Evolutionary conservation across 2,888 invertebrate genomes (phyloP).

Genomic region (Perizoma affinitatum): DNA sequence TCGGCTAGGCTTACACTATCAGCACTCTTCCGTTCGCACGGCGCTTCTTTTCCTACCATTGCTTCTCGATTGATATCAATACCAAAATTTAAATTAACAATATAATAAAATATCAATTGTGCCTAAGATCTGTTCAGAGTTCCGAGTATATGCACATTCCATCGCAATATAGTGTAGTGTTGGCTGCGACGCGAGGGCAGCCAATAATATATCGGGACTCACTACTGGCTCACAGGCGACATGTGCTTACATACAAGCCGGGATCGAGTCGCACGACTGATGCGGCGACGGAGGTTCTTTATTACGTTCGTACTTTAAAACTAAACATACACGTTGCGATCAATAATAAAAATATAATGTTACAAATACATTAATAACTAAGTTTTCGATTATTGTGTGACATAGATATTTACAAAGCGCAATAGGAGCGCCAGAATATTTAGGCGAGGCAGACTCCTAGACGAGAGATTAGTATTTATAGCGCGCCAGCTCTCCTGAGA

Average conservation of each 20-base stretch:
- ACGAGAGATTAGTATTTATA: constrained; percentile 52
- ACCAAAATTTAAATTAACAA: constrained; percentile 82
- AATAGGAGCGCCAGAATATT: constrained; percentile 71
- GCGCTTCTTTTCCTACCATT: constrained; percentile 74
- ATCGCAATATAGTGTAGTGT: constrained; percentile 68
- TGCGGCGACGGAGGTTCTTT: constrained; percentile 44
- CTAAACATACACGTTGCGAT: constrained; percentile 81
- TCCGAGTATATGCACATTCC: constrained; percentile 78
- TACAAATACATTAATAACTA: constrained; percentile 83
- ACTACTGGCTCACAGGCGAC: constrained; percentile 57
- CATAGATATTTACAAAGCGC: constrained; percentile 84
- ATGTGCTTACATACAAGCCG: constrained; percentile 42
- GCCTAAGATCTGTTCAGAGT: constrained; percentile 82
- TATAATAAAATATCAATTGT: constrained; percentile 84
- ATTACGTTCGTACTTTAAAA: constrained; percentile 61
- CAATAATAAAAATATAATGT: constrained; percentile 84
- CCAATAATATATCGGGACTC: constrained; percentile 56
- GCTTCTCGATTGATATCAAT: constrained; percentile 81
- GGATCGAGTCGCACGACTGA: constrained; percentile 30
- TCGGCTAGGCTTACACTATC: constrained; percentile 78
- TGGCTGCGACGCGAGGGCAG: constrained; percentile 40
- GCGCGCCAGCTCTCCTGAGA: constrained; percentile 31
- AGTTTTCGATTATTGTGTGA: constrained; percentile 83
- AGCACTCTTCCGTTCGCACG: constrained; percentile 72
- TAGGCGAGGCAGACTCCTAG: constrained; percentile 74